Conservation (phyloP, 2,888 invertebrate species). For the Thera obeliscata region DNA sequence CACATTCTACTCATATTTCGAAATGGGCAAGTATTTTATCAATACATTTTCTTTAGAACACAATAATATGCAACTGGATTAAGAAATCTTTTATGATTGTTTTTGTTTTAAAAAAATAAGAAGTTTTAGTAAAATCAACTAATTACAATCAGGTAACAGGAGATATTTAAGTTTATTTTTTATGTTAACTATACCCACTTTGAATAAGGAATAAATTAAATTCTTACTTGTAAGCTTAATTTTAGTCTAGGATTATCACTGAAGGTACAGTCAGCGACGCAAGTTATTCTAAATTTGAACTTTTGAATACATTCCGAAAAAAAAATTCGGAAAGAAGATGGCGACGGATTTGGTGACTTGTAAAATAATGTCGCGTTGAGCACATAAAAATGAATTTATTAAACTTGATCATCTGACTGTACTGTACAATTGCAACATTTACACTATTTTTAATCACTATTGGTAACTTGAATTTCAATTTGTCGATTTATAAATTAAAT, state of each 20-base stretch:
- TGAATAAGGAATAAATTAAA: conserved; percentile 28
- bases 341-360: no score
- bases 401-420: conserved; percentile 22
- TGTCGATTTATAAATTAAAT: conserved; percentile 18
- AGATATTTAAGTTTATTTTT: not conserved
- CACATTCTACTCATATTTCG: conserved; percentile 1
- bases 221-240: conserved; percentile 11
- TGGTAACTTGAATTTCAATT: conserved; percentile 30
- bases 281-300: conserved; percentile 3
- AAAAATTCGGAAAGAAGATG: no score
- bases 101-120: no score
- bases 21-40: not conserved
- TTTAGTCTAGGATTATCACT: conserved; percentile 26
- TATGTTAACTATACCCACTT: conserved; percentile 6
- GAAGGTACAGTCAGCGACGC: conserved; percentile 26
- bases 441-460: conserved; percentile 4
- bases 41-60: not conserved
- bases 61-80: no score
- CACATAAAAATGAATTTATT: not conserved
- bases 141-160: no score
- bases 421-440: conserved; percentile 31
- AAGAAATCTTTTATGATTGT: no score
- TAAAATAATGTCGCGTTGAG: no score
- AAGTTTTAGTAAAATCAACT: no score
- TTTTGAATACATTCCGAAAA: not conserved